Evolutionary conservation across 1,140 invertebrate species (phyloP), one percentile per base, ranked within the genome.

Genomic region (Akabosia matsudoensis): DNA sequence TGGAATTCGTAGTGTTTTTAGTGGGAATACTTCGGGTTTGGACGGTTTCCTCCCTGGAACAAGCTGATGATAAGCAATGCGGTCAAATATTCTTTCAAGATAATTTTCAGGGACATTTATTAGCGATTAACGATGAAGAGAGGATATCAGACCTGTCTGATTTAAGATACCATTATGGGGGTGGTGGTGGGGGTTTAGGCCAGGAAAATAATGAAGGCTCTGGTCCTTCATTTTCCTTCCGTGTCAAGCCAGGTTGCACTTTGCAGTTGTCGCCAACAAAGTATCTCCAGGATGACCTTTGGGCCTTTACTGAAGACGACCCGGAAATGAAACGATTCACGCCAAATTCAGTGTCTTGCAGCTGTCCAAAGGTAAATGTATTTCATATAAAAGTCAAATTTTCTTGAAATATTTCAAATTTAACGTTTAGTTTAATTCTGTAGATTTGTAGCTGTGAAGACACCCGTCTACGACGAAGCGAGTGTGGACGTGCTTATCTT

Each of bases 401-500:
- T 52, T 52, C 13, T 52, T 14, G n/a, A 14, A 14, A 52, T 52
- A 14, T 14, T 52, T 52, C 45, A 52, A n/a, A n/a, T n/a, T n/a
- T 14, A 31, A 30, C 31, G 22, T 64, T 4, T 70, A 34, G 18
- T 14, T 70, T 28, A 16, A 56, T 56, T 56, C 22, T 10, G 4
- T 56, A 78, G 76, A 30, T 34, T 0, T 78, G 76, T 18, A 70
- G 51, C 1, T 78, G 76, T 22, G 33, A 31, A 26, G 73, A 78
- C 30, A 56, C 61, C 0, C 10, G 30, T 13, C 52, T 78, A 33
- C 64, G 76, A 52, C 74, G 33, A 54, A 26, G 30, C 14, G 73
- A 74, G 28, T 78, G 76, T 72, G 76, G 61, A 7, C 24, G 73
- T 10, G 76, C 64, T 2, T 78, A 78, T 28, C 16, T 78, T 13